These are phyloP conservation scores for Drosophila pseudoobscura DNA, from an alignment of 1,140 invertebrate genomes.

Conservation along the genomic window DNA sequence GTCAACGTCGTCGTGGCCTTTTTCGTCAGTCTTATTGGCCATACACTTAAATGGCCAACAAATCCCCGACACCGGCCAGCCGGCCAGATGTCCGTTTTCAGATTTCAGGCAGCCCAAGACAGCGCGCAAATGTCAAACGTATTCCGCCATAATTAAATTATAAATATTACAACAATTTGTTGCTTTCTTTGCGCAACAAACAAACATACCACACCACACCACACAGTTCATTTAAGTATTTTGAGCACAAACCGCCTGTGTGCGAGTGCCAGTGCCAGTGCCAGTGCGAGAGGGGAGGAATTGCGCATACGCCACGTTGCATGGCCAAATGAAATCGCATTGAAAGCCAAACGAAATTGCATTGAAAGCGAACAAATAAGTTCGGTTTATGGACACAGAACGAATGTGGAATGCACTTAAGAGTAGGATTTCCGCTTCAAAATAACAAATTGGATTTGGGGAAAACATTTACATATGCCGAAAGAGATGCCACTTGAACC, in stretches of 20 bases:
- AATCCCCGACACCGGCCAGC: slow-evolving; percentile 1
- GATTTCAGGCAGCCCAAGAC: not conserved
- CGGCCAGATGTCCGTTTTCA: too few species aligned
- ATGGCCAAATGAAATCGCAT: slow-evolving; percentile 39
- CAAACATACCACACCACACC: not conserved
- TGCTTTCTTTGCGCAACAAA: slow-evolving; percentile 52
- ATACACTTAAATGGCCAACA: slow-evolving; percentile 39
- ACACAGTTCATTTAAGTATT: slow-evolving; percentile 28
- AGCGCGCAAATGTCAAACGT: slow-evolving; percentile 25
- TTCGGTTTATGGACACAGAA: not conserved
- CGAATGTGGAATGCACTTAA: slow-evolving; percentile 11
- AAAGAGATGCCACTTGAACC: too few species aligned
- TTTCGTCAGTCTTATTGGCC: slow-evolving; percentile 51
- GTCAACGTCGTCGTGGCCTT: slow-evolving; percentile 47
- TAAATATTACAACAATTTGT: slow-evolving; percentile 55
- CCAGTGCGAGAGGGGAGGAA: slow-evolving; percentile 27
- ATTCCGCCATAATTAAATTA: slow-evolving; percentile 60
- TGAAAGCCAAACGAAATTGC: slow-evolving; percentile 31
- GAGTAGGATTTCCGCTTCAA: too few species aligned
- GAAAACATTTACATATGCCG: too few species aligned
- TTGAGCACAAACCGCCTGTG: slow-evolving; percentile 28
- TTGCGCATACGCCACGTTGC: slow-evolving; percentile 64
- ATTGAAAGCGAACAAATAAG: slow-evolving; percentile 33
- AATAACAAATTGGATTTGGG: too few species aligned
- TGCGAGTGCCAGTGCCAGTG: not conserved